phyloP scores from a whole-genome alignment of 92 coral and sea anemone species.

The Montipora capitata region DNA sequence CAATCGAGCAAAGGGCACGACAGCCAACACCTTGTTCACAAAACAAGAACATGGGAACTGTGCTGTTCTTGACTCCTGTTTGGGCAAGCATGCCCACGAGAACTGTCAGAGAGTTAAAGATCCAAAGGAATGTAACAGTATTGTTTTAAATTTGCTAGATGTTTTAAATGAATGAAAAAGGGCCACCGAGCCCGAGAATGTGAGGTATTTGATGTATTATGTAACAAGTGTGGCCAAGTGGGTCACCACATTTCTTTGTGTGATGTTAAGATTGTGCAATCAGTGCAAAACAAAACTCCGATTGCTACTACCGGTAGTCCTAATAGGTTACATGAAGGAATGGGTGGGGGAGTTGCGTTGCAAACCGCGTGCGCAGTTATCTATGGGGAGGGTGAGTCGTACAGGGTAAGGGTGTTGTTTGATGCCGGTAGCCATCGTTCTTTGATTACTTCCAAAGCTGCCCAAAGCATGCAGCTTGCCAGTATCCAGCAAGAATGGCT shows the following conservation, averaged over 20 bases:
- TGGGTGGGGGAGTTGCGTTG: conserved; percentile 9
- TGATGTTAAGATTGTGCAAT: background rate
- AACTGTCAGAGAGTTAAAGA: conserved; percentile 50
- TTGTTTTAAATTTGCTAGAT: conserved; percentile 53
- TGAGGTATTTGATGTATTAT: conserved; percentile 5
- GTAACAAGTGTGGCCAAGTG: conserved; percentile 58
- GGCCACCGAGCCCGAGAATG: conserved; percentile 66
- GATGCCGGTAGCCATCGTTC: too few species aligned
- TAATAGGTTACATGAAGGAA: conserved; percentile 13
- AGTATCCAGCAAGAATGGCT: too few species aligned
- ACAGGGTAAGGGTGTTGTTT: too few species aligned
- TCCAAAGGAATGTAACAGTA: conserved; percentile 30
- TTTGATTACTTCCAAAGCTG: too few species aligned
- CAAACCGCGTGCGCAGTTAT: too few species aligned
- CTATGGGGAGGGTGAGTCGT: too few species aligned
- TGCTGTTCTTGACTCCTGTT: conserved; percentile 48
- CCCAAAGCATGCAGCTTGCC: too few species aligned
- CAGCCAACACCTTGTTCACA: conserved; percentile 34
- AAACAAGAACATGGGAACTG: conserved; percentile 33
- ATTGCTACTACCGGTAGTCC: background rate
- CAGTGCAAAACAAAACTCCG: background rate
- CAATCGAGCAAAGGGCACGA: conserved; percentile 8
- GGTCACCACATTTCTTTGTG: conserved; percentile 66
- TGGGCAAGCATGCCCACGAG: conserved; percentile 51
- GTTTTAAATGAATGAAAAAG: conserved; percentile 63